Conservation (phyloP, 2,888 invertebrate species). For the Dendrolimus pini region DNA sequence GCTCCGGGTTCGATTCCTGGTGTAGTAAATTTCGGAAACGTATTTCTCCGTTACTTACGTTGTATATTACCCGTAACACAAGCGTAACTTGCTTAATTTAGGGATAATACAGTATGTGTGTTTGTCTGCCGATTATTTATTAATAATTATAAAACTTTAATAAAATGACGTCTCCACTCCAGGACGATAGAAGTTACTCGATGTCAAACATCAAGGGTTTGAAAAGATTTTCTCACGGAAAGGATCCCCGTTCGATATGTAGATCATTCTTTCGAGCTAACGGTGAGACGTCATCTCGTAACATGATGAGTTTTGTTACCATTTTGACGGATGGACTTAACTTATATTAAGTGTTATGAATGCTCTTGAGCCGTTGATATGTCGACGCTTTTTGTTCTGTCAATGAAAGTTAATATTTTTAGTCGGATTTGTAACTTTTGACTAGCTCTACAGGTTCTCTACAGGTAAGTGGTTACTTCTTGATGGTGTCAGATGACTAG, state of each 20-base stretch:
- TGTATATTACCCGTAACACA: no score
- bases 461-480: neutral
- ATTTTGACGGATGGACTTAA: constrained; percentile 45
- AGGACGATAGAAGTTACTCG: neutral
- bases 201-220: constrained; percentile 46
- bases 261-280: constrained; percentile 41
- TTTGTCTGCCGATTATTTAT: no score
- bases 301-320: constrained; percentile 62
- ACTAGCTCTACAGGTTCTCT: no score
- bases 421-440: neutral
- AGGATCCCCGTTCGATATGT: constrained; percentile 49
- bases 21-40: no score
- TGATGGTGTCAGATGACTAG: constrained; percentile 1
- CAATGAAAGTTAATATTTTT: constrained; percentile 33
- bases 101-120: no score
- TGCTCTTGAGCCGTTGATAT: constrained; percentile 40
- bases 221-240: constrained; percentile 65
- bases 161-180: neutral
- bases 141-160: neutral
- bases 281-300: constrained; percentile 41
- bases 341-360: constrained; percentile 56
- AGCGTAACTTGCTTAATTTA: no score
- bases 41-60: no score
- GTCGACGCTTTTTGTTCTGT: constrained; percentile 44
- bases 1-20: no score